Evolutionary conservation across 30 jellyfish, hydroid and myxozoan species (phyloP), one percentile per base, ranked within the genome.

Genomic region (Catostylus mosaicus): DNA sequence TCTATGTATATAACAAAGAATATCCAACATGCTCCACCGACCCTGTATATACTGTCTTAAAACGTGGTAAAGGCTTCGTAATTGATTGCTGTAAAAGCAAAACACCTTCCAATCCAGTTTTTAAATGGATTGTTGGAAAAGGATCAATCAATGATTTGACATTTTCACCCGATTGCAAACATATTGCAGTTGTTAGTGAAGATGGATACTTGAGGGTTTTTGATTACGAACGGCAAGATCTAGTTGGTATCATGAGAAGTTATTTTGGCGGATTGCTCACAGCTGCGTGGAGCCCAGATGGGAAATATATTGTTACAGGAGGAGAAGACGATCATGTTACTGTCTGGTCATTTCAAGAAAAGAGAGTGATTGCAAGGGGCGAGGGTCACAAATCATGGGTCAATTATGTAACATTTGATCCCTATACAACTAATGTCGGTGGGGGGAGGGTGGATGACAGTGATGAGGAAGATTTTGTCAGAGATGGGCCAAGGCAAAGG

Each of bases 281-380:
- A 27, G 98, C 93, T 19, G 85, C 96, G 10, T 93, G 98, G 98
- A 93, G 98, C 77, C 98, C 98, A 18, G 98, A 93, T 73, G 98
- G 98, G 20, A 83, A 78, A 30, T 93, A 93, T 59, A 87, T 93
- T 23, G 96, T 93, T 0, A 93, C 98, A 14, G 98, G 98, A 4
- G 98, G 98, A 9, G 98, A 93, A 67, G 98, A 93, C 59, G 98
- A 93, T 59, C 82, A 88, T 33, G 91, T 93, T 9, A 93, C 97
- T n/a, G 94, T 93, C 5, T 93, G 98, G 98, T 93, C 98, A 3
- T 93, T 88, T 80, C 84, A 23, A 8, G 98, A 93, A 77, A 90
- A 93, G 64, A 78, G 96, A 31, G 98, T 93, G 1, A 81, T 93
- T 20, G 98, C 97, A 29, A 89, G 98, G 7, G 98, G 98, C 35